phyloP scores from a whole-genome alignment of 2,797 vertebrate genomes.

The Columba guinea region DNA sequence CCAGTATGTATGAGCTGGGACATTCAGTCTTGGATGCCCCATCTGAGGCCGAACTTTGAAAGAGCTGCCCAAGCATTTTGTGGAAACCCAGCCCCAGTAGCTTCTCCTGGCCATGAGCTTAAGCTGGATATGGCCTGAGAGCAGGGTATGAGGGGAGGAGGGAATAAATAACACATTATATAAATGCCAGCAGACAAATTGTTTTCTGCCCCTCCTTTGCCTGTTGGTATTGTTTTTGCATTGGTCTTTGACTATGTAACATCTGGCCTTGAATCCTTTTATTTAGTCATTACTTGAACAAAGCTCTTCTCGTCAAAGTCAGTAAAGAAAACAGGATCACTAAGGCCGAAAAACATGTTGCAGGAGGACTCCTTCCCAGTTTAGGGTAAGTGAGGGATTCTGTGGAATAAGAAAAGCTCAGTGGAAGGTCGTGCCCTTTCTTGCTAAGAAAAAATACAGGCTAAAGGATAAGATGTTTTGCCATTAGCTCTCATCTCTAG shows the following conservation, averaged over 20 bases:
- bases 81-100: neutral
- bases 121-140: neutral
- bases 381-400: neutral
- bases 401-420: neutral
- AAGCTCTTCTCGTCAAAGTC: neutral
- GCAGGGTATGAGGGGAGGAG: neutral
- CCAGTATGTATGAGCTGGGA: rapidly evolving
- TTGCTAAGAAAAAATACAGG: neutral
- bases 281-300: neutral
- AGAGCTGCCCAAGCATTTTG: neutral
- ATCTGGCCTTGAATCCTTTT: neutral
- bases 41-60: neutral
- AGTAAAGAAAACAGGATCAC: neutral
- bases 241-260: neutral
- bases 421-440: neutral
- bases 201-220: neutral
- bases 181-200: neutral
- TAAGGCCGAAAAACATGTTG: neutral
- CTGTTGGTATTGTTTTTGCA: neutral
- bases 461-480: neutral
- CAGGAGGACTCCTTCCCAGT: neutral
- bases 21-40: rapidly evolving
- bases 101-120: neutral
- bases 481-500: neutral
- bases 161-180: neutral